These are phyloP conservation scores for Dicentrarchus labrax DNA, from an alignment of 2,113 vertebrate genomes.

Conservation along the genomic window DNA sequence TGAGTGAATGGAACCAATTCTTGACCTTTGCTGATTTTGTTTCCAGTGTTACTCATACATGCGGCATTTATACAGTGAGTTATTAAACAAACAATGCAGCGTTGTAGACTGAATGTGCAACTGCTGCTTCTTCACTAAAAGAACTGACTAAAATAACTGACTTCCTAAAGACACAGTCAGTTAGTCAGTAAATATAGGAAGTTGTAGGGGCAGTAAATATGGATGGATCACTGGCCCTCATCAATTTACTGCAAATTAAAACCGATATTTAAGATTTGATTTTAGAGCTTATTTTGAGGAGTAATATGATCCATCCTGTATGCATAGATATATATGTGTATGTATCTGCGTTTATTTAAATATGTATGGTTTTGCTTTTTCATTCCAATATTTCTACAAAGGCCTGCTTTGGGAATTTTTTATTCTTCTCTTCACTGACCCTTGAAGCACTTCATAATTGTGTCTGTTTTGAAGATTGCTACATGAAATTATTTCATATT, in stretches of 20 bases:
- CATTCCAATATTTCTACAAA: background rate
- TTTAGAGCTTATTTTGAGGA: background rate
- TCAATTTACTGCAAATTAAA: background rate
- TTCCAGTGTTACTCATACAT: background rate
- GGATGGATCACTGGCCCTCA: background rate
- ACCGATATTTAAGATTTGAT: background rate
- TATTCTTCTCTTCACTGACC: background rate
- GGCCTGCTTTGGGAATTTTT: background rate
- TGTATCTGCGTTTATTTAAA: background rate
- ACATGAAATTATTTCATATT: background rate
- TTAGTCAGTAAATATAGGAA: background rate
- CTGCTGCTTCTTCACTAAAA: background rate
- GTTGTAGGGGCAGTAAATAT: background rate
- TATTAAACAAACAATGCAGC: background rate
- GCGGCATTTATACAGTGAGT: background rate
- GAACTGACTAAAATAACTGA: too few species aligned
- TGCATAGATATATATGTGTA: background rate
- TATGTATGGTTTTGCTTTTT: background rate
- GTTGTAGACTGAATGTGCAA: background rate
- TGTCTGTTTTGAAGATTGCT: background rate
- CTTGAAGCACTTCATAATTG: background rate
- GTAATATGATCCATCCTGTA: background rate
- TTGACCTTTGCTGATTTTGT: slow-evolving; percentile 25
- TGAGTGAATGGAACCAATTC: slow-evolving; percentile 7
- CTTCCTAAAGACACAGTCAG: background rate